Base-by-base conservation (phyloP, 1,140 invertebrate genomes). In the Achatina immaculata region DNA sequence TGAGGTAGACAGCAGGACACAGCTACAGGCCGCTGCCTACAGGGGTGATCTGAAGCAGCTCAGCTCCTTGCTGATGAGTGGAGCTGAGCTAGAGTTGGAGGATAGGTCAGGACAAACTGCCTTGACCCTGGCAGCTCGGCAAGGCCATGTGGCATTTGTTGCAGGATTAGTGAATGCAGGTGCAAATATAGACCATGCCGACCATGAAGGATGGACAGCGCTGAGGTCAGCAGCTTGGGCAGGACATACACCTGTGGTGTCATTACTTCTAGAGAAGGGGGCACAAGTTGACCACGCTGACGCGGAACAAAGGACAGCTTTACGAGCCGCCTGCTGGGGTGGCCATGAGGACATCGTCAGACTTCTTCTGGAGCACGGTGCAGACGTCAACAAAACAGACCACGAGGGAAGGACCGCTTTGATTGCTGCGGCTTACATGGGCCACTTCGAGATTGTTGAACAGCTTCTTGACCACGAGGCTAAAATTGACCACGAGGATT, bases 331-430 rank as follows among this genome's bases (percentile, higher is more conserved):
- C 0, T 95, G 96, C 55, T 97, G 96, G 95, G 95, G 95, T 84
- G 96, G 96, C 94, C 43, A 98, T 92, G 95, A 96, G 65, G 96
- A 98, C 84, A 97, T 98, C 80, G 97, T 98, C 0, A 93, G 95
- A 81, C 94, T 95, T 85, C 92, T 99, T 11, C 91, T 98, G 11
- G 94, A 96, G 84, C 95, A 95, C 81, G 3, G 58, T 7, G 96
- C 97, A 0, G 93, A 96, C 88, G 95, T 97, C 31, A 90, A 91
- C 82, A 88, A 87, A 80, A 94, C 95, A 0, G 97, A 98, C 89
- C 94, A 95, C 77, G 97, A 98, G 90, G 96, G 96, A 77, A 93
- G 97, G 7, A 93, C 93, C 19, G 92, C 93, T 7, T 87, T 93
- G 11, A 93, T 93, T 78, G 92, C 92, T 38, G 93, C 93, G 0